These are phyloP conservation scores for Oscheius sp. DNA, from an alignment of 2,888 invertebrate species.

Conservation along the genomic window DNA sequence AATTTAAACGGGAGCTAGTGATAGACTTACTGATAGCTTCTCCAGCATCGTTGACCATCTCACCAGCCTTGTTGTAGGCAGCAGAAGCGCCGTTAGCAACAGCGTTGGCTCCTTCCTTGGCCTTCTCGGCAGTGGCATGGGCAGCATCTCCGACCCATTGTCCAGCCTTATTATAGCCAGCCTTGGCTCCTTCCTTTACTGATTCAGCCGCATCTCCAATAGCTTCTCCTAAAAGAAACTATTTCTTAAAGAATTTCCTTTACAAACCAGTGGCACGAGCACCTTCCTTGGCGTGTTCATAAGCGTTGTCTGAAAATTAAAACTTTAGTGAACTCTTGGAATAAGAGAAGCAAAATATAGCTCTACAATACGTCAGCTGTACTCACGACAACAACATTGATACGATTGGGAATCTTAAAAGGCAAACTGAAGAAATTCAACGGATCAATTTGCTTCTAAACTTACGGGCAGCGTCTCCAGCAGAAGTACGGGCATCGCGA, in stretches of 20 bases:
- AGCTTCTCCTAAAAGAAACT: too few relatives aligned
- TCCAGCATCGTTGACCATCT: slow-evolving; percentile 15
- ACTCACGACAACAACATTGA: too few relatives aligned
- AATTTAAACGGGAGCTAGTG: too few relatives aligned
- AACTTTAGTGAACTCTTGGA: too few relatives aligned
- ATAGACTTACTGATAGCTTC: slow-evolving; percentile 10
- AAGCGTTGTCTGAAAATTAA: background rate
- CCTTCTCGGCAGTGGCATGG: slow-evolving; percentile 5
- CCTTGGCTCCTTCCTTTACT: slow-evolving; percentile 28
- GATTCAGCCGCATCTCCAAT: slow-evolving; percentile 18
- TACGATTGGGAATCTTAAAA: too few relatives aligned
- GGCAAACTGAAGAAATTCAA: too few relatives aligned
- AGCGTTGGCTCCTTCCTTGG: slow-evolving; percentile 9
- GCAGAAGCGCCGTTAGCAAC: slow-evolving; percentile 12
- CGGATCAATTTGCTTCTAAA: too few relatives aligned
- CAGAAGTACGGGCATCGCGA: too few relatives aligned
- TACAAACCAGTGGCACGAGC: background rate
- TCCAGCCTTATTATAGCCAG: slow-evolving; percentile 4
- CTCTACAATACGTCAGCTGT: too few relatives aligned
- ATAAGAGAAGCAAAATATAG: too few relatives aligned
- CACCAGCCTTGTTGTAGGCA: slow-evolving; percentile 5
- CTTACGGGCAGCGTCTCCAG: too few relatives aligned
- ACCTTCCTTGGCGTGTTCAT: slow-evolving; percentile 27
- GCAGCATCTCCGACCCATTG: background rate
- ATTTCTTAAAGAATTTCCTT: slow-evolving; percentile 16